These are phyloP conservation scores for Physella acuta DNA, from an alignment of 1,140 invertebrate genomes.

Conservation along the genomic window DNA sequence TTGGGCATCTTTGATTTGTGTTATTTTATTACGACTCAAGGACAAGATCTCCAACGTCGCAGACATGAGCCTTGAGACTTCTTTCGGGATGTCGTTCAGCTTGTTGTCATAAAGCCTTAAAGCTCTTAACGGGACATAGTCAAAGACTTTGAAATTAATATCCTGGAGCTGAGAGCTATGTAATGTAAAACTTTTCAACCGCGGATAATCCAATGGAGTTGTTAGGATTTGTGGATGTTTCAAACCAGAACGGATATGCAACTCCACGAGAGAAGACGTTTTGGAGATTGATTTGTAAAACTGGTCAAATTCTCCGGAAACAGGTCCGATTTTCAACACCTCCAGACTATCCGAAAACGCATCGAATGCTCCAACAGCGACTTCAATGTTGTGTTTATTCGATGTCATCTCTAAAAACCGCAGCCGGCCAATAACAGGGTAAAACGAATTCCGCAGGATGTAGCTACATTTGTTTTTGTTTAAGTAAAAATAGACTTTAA, in stretches of 20 bases:
- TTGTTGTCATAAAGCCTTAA: neutral
- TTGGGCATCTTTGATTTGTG: neutral
- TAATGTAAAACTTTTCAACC: neutral
- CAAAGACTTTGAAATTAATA: neutral
- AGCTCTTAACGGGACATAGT: neutral
- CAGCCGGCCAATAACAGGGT: neutral
- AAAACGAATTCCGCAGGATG: neutral
- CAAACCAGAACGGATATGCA: neutral
- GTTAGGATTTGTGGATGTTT: neutral
- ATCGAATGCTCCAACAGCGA: neutral
- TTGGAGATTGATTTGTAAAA: neutral
- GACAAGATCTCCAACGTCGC: neutral
- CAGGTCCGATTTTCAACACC: neutral
- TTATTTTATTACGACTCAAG: neutral
- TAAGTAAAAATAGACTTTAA: neutral
- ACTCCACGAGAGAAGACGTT: neutral
- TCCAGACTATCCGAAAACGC: neutral
- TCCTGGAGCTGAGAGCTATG: neutral
- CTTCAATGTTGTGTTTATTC: neutral
- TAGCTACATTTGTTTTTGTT: neutral
- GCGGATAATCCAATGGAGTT: neutral
- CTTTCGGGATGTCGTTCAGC: neutral
- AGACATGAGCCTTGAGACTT: neutral
- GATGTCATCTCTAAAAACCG: neutral
- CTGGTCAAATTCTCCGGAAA: neutral